Evolutionary conservation across 2,113 vertebrate species (phyloP), one percentile per base, ranked within the genome.

Genomic region (Galeopterus variegatus): DNA sequence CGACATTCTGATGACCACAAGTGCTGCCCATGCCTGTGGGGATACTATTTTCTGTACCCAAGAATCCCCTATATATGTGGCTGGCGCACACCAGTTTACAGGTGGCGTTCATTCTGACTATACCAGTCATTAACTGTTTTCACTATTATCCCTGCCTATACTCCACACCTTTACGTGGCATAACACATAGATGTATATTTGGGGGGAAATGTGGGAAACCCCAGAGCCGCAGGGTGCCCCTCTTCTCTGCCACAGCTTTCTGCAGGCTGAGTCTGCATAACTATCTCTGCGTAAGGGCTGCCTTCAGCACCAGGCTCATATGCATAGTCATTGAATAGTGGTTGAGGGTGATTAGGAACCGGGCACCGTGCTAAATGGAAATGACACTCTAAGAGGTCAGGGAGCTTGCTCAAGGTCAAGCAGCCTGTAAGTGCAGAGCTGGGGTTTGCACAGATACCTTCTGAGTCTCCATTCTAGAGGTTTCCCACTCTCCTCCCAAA

Each of bases 401-500:
- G 18, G 56, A 94, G 62, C 28, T 48, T 36, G 62, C n/a, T 82
- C 89, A 92, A 62, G 84, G 84, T 72, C 83, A 82, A 36, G 75
- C 54, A 41, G 54, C 21, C 45, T 75, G 5, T 33, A 41, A 70
- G 54, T 48, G 41, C 13, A 28, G 79, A 89, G 45, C 62, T 18
- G n/a, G 15, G 15, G 3, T 45, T 56, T 67, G 9, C 56, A 67
- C 0, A 9, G 9, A 4, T 15, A 3, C 26, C 41, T 23, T 80
- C 21, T 1, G 26, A 26, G 14, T 41, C 17, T 64, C 36, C 17
- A 0, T 58, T 36, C 24, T 58, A 50, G n/a, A 50, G 2, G 36
- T 36, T 24, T 2, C 41, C 31, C 8, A 33, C 6, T 4, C n/a
- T 18, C 58, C 79, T 62, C 69, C 33, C 58, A 50, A 18, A 62